These are phyloP conservation scores for Delia radicum DNA, from an alignment of 1,140 invertebrate species.

Conservation along the genomic window DNA sequence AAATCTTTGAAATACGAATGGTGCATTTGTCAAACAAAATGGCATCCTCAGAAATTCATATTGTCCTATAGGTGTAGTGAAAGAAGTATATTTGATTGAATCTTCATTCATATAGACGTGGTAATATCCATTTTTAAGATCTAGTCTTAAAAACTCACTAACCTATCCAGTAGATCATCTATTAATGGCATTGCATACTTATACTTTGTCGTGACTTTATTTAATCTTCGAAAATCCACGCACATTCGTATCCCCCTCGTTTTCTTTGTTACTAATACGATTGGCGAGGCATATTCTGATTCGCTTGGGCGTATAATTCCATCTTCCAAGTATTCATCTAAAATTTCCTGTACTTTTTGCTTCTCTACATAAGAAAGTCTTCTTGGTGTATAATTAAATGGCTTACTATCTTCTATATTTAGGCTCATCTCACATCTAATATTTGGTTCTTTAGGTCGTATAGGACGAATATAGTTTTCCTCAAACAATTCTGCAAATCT, in stretches of 20 bases:
- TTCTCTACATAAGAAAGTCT: constrained; percentile 32
- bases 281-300: constrained; percentile 40
- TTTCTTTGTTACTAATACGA: constrained; percentile 40
- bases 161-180: constrained; percentile 41
- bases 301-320: constrained; percentile 35
- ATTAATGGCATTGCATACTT: constrained; percentile 45
- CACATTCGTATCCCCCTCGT: constrained; percentile 33
- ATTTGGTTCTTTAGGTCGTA: constrained; percentile 1
- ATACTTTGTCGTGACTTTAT: constrained; percentile 34
- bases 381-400: constrained; percentile 32
- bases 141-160: constrained; percentile 40
- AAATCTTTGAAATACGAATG: constrained; percentile 45
- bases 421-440: constrained; percentile 24
- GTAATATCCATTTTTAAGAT: constrained; percentile 53
- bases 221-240: constrained; percentile 38
- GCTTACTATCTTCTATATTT: constrained; percentile 25
- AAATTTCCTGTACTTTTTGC: constrained; percentile 32
- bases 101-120: constrained; percentile 38
- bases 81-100: constrained; percentile 40
- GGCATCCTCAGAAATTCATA: constrained; percentile 35
- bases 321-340: constrained; percentile 34
- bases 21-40: constrained; percentile 42
- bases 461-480: constrained; percentile 4
- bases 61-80: constrained; percentile 41
- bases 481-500: constrained; percentile 8